Percentiles rank a stretch among this genome's conserved stretches.
These are phyloP conservation scores for mouse (Mus musculus) DNA, from an alignment of 2,113 vertebrate genomes.

Conservation along the genomic window DNA sequence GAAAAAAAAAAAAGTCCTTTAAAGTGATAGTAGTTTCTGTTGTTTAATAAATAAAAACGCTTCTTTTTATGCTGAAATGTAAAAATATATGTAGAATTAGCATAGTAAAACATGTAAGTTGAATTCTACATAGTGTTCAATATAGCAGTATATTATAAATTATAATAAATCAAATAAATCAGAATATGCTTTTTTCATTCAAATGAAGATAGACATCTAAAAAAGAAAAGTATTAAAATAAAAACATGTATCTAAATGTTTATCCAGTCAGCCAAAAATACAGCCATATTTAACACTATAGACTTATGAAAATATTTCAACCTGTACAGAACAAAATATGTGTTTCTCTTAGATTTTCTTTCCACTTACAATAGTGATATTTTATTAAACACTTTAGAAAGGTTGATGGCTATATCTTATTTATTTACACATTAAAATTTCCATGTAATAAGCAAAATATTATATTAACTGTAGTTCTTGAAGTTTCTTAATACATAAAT, in stretches of 20 bases:
- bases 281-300: not conserved
- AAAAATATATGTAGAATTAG: not conserved
- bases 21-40: not conserved
- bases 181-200: not conserved
- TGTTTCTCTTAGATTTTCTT: not conserved
- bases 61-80: not conserved
- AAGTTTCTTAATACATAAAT: not conserved
- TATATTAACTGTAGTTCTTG: not conserved
- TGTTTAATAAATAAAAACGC: not conserved
- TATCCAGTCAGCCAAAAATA: not conserved
- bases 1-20: no score
- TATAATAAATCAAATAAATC: not conserved
- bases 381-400: not conserved
- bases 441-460: not conserved
- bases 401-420: not conserved
- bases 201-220: not conserved
- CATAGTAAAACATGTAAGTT: not conserved
- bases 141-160: not conserved
- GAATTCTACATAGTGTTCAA: not conserved
- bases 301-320: not conserved
- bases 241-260: not conserved
- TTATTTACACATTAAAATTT: not conserved
- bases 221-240: not conserved
- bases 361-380: not conserved
- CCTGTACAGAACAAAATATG: not conserved